These are phyloP conservation scores for Bubo blakistoni DNA, from an alignment of 2,113 vertebrate genomes.

Conservation along the genomic window DNA sequence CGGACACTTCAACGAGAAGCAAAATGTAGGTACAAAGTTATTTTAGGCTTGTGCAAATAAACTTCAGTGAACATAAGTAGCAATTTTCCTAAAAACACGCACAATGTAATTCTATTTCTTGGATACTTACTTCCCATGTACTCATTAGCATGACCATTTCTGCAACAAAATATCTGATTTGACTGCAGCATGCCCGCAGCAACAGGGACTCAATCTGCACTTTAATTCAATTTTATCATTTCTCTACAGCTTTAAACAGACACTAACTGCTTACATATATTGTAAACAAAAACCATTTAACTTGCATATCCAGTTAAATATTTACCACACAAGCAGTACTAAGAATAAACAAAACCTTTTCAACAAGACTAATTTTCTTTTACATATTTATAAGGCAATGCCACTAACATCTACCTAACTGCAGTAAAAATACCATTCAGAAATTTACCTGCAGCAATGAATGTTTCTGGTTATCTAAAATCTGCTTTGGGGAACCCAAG, in stretches of 20 bases:
- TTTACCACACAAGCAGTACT: neutral
- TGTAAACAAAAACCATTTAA: neutral
- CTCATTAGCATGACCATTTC: neutral
- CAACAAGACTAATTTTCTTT: neutral
- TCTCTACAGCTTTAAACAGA: neutral
- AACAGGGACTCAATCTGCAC: neutral
- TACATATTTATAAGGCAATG: neutral
- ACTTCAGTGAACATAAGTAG: neutral
- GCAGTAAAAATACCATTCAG: neutral
- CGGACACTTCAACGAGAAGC: neutral
- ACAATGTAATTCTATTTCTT: neutral
- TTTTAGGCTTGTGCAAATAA: neutral
- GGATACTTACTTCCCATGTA: neutral
- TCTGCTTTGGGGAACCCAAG: constrained; percentile 16
- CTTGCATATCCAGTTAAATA: neutral
- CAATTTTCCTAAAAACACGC: neutral
- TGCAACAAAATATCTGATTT: neutral
- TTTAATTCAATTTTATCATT: neutral
- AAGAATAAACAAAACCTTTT: neutral
- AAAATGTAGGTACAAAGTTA: neutral
- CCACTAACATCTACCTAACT: neutral
- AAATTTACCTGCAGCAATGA: constrained; percentile 1
- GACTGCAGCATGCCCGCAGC: neutral
- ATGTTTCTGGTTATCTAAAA: constrained; percentile 42
- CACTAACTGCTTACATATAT: neutral